Conservation (phyloP, 1,140 invertebrate genomes). For the Heterodera schachtii region DNA sequence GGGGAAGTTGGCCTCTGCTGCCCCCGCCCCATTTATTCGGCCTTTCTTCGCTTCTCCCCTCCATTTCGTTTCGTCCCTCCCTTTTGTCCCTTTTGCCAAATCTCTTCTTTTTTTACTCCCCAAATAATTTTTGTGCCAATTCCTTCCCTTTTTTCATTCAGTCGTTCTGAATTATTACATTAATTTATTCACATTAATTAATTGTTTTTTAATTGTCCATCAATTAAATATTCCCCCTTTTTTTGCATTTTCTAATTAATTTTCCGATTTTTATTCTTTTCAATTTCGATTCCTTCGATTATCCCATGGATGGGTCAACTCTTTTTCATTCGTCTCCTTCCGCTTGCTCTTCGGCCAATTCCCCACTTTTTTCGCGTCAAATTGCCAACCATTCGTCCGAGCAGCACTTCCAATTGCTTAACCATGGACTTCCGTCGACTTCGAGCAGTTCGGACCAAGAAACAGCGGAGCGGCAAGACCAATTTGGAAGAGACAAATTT, state of each 20-base stretch:
- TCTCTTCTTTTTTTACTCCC: no score
- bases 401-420: neutral
- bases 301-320: neutral
- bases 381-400: no score
- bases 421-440: neutral
- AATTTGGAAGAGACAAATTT: neutral
- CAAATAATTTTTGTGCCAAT: neutral
- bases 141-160: neutral
- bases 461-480: neutral
- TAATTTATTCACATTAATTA: no score
- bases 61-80: no score
- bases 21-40: no score
- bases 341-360: neutral
- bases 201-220: no score
- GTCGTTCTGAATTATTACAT: no score
- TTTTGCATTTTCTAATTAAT: no score
- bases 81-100: neutral
- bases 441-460: conserved; percentile 1
- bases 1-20: neutral
- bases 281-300: neutral
- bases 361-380: neutral
- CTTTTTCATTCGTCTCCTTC: neutral
- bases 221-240: no score
- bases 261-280: no score
- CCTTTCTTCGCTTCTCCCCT: no score